phyloP scores from a whole-genome alignment of 2,113 vertebrate genomes.

The Phaethon lepturus region DNA sequence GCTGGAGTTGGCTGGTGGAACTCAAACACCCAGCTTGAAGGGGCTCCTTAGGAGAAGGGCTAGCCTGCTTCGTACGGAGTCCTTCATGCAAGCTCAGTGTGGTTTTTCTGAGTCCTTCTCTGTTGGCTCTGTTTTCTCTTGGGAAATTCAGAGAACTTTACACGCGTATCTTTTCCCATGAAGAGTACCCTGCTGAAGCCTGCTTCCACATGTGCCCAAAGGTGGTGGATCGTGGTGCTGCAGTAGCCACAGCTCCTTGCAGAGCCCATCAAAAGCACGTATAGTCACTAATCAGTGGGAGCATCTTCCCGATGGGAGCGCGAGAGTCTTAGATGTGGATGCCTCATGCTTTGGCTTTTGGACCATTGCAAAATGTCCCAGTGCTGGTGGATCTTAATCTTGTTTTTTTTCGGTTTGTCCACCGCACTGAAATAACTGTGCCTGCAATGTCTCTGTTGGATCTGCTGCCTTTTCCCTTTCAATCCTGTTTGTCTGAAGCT shows the following conservation, averaged over 20 bases:
- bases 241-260: not conserved
- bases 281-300: not conserved
- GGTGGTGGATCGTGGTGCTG: not conserved
- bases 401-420: not conserved
- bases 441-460: not conserved
- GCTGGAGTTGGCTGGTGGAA: conserved; percentile 7
- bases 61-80: not conserved
- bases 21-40: not conserved
- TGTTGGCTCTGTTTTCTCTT: not conserved
- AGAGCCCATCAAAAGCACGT: not conserved
- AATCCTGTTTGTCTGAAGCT: not conserved
- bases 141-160: not conserved
- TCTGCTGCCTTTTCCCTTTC: not conserved
- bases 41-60: not conserved
- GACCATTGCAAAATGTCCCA: not conserved
- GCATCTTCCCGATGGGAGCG: not conserved
- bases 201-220: not conserved
- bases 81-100: not conserved
- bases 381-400: not conserved
- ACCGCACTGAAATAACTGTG: not conserved
- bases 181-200: not conserved
- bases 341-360: not conserved
- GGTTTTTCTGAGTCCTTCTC: not conserved
- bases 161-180: not conserved
- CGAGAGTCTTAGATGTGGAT: not conserved